Base-by-base conservation (phyloP, 2,113 vertebrate species). In the Melanocharis versteri region DNA sequence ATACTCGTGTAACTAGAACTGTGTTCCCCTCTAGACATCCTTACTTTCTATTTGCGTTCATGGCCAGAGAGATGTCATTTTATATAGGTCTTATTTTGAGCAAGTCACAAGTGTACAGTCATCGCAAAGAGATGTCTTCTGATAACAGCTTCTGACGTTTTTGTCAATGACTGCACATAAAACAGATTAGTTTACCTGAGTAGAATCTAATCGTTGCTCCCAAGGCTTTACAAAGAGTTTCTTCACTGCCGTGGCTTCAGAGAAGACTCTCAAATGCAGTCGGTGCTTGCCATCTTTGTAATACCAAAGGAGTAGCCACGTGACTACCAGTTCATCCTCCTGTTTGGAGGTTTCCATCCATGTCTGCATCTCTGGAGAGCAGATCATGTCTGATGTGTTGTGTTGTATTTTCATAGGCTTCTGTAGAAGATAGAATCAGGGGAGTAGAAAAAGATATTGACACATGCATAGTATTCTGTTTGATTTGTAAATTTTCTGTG, bases 151-250 rank as follows among this genome's bases (percentile, higher is more conserved):
- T 79, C 87, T 95, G 82, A 94, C 37, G 1, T 39, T 95, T 93
- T 93, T 95, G 84, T 91, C 95, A 91, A 90, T 83, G 75, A 92
- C 45, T 86, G 84, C 75, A 90, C 94, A 70, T 88, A 68, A 83
- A 88, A 93, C 78, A 91, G 87, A 92, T 97, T 87, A 84, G 70
- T 70, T 89, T 93, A 54, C 88, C 61, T 94, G 87, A 94, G 81
- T 48, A 56, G 84, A 90, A 95, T 94, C 76, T 92, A 87, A 84
- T 95, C 2, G 1, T 83, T 94, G 58, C 66, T 90, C 70, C 71
- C 39, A 20, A 51, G 57, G 35, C 30, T 54, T 26, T 64, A 39
- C 51, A 66, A 11, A 50, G 66, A 77, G 18, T 70, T 93, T 70
- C 57, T 65, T 84, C 40, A 23, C 61, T 87, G n/a, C 57, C 68